phyloP scores from a whole-genome alignment of 2,888 invertebrate genomes.

The Sphaerophoria taeniata region DNA sequence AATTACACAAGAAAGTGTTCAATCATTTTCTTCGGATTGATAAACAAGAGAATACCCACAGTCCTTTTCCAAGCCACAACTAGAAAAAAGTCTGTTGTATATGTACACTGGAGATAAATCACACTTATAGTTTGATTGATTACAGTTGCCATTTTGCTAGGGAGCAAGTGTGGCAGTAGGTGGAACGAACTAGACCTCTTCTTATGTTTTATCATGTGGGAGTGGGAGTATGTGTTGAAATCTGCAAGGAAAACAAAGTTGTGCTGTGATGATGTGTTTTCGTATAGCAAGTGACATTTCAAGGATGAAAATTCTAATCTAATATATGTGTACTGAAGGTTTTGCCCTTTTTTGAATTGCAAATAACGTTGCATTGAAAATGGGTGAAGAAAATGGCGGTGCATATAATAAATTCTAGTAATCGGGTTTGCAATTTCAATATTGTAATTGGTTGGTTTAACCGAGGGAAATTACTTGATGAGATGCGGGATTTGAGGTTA shows the following conservation, averaged over 20 bases:
- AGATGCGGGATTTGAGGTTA: not conserved
- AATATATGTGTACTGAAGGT: not conserved
- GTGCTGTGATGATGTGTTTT: conserved; percentile 10
- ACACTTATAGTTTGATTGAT: conserved; percentile 70
- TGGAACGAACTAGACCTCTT: not conserved
- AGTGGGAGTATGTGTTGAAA: not conserved
- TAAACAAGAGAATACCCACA: conserved; percentile 29
- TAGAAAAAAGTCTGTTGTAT: conserved; percentile 27
- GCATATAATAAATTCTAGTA: not conserved
- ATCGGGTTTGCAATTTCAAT: conserved; percentile 18
- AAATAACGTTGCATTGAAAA: not conserved
- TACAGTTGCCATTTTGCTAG: conserved; percentile 11
- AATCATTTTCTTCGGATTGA: conserved; percentile 25
- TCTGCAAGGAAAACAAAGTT: conserved; percentile 10
- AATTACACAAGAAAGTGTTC: conserved; percentile 18
- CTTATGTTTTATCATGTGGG: not conserved
- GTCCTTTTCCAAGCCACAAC: conserved; percentile 10
- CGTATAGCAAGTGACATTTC: not conserved
- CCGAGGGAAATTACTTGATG: not conserved
- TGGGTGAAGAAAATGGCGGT: not conserved
- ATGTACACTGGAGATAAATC: conserved; percentile 6
- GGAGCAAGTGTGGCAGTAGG: not conserved
- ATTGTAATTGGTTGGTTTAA: conserved; percentile 9
- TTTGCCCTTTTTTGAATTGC: conserved; percentile 11
- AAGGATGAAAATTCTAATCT: conserved; percentile 22